Base-by-base conservation (phyloP, 2,888 invertebrate species). In the Drosophila pegasa region DNA sequence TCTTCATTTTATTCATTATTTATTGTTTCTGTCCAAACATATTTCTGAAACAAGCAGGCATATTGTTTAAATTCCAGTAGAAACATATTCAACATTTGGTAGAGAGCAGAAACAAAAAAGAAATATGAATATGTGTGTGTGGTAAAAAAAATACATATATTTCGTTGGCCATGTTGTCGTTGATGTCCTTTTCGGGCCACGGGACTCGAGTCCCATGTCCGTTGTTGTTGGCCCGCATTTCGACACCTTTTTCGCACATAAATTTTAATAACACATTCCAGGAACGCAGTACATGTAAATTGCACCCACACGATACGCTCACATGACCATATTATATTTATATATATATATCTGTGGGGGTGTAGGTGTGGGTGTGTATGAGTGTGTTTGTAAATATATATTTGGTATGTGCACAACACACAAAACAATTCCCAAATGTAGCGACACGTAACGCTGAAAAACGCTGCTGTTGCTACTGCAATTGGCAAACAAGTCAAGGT, bases 231-330 rank as follows among this genome's bases (percentile, higher is more conserved):
- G 59, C 50, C 83, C 75, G 80, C 71, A 72, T 71, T 75, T 85
- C 76, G 72, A 82, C 80, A 85, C 86, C 78, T 85, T 84, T 80
- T 74, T 76, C 69, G 66, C 74, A 76, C 83, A 84, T 84, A 84
- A 85, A 84, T 84, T 80, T 80, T 84, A 85, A 86, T 84, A 84
- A 83, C 85, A 81, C 85, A 84, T 81, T 77, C 77, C 85, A 71
- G 62, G 55, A 63, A 68, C 57, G 64, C 70, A 64, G 62, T 70
- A 61, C 80, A 75, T 80, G 75, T 75, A 80, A 67, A 71, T 77
- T 75, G 79, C 79, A 79, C 73, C 73, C 76, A 67, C 62, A 72
- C 75, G 58, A 55, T 61, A 71, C 61, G 59, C 76, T 64, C 64
- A 45, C 58, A 68, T 51, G 45, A 59, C 54, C 60, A 56, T 56